Percentiles rank a stretch among this genome's conserved stretches.
These are phyloP conservation scores for Actias luna DNA, from an alignment of 2,888 invertebrate species.

Conservation along the genomic window DNA sequence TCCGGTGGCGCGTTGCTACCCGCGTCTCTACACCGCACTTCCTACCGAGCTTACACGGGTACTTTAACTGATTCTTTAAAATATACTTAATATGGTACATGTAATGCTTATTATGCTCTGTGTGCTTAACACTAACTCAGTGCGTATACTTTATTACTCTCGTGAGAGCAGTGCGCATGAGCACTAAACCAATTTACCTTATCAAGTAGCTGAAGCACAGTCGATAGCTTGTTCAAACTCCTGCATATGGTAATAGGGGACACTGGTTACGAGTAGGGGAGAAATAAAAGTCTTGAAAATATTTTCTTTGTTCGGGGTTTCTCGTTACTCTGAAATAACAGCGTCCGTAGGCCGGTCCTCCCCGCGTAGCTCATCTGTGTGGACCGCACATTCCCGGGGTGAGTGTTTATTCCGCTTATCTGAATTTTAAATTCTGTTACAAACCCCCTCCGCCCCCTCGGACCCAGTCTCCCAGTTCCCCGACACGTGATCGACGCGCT, in stretches of 20 bases:
- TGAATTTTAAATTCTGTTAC: constrained; percentile 70
- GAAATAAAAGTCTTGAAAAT: constrained; percentile 5
- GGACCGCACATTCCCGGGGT: constrained; percentile 41
- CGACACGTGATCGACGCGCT: constrained; percentile 2
- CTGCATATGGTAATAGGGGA: constrained; percentile 1
- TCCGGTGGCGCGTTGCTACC: too few relatives aligned
- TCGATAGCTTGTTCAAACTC: not conserved
- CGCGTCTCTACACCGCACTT: too few relatives aligned
- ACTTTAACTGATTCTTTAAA: not conserved
- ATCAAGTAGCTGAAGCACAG: not conserved
- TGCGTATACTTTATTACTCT: too few relatives aligned
- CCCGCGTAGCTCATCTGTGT: constrained; percentile 10
- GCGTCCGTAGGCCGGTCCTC: not conserved
- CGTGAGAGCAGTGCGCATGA: too few relatives aligned
- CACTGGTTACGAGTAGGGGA: not conserved
- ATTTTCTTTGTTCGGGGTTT: constrained; percentile 1
- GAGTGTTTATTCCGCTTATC: constrained; percentile 74
- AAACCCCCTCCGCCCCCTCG: constrained; percentile 18
- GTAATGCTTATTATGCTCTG: too few relatives aligned
- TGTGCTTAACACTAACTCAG: too few relatives aligned
- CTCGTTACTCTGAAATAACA: constrained; percentile 7
- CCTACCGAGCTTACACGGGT: not conserved
- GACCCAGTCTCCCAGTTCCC: constrained; percentile 10
- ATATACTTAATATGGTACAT: not conserved
- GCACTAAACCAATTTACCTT: not conserved